Evolutionary conservation across 1,140 invertebrate species (phyloP).

Genomic region (Mactra quadrangularis): DNA sequence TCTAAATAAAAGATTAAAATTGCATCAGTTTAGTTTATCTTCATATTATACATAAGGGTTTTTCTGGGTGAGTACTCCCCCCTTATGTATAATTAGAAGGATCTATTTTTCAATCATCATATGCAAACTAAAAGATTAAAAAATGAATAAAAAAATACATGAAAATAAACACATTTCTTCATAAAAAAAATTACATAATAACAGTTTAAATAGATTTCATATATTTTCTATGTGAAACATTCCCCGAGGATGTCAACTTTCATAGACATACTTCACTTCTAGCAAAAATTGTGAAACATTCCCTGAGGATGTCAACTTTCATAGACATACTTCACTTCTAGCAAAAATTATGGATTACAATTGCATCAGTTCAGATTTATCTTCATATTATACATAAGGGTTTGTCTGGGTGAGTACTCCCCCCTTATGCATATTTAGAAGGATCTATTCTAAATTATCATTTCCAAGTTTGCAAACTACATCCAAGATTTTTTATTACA

Average conservation of each 20-base stretch:
- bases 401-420: conserved; percentile 19
- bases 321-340: too few species aligned
- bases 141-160: too few species aligned
- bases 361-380: not conserved
- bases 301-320: too few species aligned
- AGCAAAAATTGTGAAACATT: too few species aligned
- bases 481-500: too few species aligned
- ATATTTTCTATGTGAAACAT: too few species aligned
- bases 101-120: conserved; percentile 50
- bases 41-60: conserved; percentile 16
- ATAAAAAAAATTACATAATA: too few species aligned
- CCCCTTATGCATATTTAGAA: conserved; percentile 4
- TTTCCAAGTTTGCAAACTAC: not conserved
- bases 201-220: too few species aligned
- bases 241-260: too few species aligned
- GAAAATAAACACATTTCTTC: too few species aligned
- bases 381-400: not conserved
- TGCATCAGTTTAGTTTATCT: conserved; percentile 15
- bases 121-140: not conserved
- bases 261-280: too few species aligned
- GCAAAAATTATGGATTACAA: not conserved
- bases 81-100: conserved; percentile 35
- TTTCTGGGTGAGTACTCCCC: conserved; percentile 44
- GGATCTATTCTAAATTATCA: conserved; percentile 1
- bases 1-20: too few species aligned